A percentile compares a stretch with the other conserved stretches of the same genome.
These are phyloP conservation scores for Lycophotia porphyrea DNA, from an alignment of 2,888 invertebrate genomes.

Conservation along the genomic window DNA sequence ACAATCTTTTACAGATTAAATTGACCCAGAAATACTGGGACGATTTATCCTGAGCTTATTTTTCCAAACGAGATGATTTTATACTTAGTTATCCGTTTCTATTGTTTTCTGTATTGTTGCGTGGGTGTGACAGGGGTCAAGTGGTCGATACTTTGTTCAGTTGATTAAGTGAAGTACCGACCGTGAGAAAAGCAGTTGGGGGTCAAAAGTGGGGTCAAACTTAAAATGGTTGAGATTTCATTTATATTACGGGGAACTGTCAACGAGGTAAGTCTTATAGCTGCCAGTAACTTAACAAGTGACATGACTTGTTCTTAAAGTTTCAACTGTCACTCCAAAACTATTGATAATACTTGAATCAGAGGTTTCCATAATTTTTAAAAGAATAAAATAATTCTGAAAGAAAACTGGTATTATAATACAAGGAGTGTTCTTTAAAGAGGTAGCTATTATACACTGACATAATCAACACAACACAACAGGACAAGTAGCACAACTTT, in stretches of 20 bases:
- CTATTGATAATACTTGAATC: neutral
- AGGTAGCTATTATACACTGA: neutral
- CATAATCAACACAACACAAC: too few relatives aligned
- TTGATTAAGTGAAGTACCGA: neutral
- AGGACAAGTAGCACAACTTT: too few relatives aligned
- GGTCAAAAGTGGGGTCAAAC: neutral
- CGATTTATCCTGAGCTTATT: neutral
- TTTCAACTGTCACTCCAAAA: neutral
- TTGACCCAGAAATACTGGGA: constrained; percentile 9
- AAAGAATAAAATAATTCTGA: neutral
- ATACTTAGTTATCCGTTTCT: constrained; percentile 60
- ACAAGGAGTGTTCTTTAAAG: neutral
- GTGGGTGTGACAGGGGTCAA: constrained; percentile 71
- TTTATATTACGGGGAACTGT: neutral
- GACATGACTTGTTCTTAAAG: neutral
- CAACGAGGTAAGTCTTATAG: neutral
- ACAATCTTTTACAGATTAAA: constrained; percentile 17
- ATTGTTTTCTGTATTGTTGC: constrained; percentile 65
- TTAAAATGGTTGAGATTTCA: neutral
- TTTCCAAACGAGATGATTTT: constrained; percentile 44
- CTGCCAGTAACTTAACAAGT: neutral
- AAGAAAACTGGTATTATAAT: neutral
- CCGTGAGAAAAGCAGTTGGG: neutral
- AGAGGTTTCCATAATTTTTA: neutral
- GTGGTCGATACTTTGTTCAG: neutral